Percentiles rank a stretch among this genome's conserved stretches.
phyloP scores from a whole-genome alignment of 1,140 invertebrate species.

The Liolophura sinensis region DNA sequence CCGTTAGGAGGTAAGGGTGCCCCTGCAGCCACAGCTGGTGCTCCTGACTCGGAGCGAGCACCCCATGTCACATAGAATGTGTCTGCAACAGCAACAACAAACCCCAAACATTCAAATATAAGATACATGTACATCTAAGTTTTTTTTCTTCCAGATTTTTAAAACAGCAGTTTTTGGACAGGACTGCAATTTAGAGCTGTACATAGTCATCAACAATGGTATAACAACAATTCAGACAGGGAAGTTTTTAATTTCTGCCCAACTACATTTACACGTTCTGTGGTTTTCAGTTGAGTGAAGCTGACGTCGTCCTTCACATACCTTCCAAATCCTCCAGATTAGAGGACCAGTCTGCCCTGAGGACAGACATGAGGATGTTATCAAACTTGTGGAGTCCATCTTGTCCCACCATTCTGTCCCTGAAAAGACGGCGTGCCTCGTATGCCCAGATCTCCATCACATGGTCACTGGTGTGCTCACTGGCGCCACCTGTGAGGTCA shows the following conservation, averaged over 20 bases:
- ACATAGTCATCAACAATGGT: too few relatives aligned
- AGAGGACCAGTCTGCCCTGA: slow-evolving; percentile 62
- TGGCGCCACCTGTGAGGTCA: slow-evolving; percentile 43
- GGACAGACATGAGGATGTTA: slow-evolving; percentile 64
- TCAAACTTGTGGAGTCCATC: slow-evolving; percentile 73
- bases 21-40: slow-evolving; percentile 40
- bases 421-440: slow-evolving; percentile 78
- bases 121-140: too few relatives aligned
- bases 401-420: slow-evolving; percentile 72
- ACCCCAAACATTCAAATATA: background rate
- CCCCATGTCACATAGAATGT: slow-evolving; percentile 61
- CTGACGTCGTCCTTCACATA: slow-evolving; percentile 24
- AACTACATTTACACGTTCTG: too few relatives aligned
- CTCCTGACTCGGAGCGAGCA: slow-evolving; percentile 39
- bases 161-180: too few relatives aligned
- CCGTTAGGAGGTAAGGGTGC: slow-evolving; percentile 60
- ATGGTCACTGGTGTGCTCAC: slow-evolving; percentile 47
- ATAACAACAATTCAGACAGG: too few relatives aligned
- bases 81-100: slow-evolving; percentile 23
- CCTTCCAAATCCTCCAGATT: slow-evolving; percentile 57
- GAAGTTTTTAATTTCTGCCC: too few relatives aligned
- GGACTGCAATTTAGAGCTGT: too few relatives aligned
- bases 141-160: too few relatives aligned
- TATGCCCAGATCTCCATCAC: slow-evolving; percentile 69
- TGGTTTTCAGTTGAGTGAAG: too few relatives aligned